These are phyloP conservation scores for Heliothis peltigera DNA, from an alignment of 2,888 invertebrate species.

Conservation along the genomic window DNA sequence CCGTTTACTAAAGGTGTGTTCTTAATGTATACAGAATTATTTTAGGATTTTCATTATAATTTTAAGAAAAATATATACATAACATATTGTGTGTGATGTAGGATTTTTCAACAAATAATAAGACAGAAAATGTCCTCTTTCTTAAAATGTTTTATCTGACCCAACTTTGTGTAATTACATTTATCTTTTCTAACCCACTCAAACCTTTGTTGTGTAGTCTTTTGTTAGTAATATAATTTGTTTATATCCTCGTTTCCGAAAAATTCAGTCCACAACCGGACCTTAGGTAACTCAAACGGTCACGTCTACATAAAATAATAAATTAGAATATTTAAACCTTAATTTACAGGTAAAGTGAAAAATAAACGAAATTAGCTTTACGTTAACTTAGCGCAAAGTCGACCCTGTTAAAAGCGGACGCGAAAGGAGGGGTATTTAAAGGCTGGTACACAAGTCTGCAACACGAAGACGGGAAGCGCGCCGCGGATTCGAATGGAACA, in stretches of 20 bases:
- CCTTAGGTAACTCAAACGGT: conserved; percentile 50
- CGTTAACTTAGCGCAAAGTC: conserved; percentile 65
- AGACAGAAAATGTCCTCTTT: not conserved
- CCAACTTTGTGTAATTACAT: conserved; percentile 27
- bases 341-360: conserved; percentile 73
- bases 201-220: conserved; percentile 42
- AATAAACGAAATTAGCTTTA: conserved; percentile 78
- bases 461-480: conserved; percentile 17
- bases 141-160: not conserved
- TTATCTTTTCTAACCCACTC: conserved; percentile 9
- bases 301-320: conserved; percentile 66
- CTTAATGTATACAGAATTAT: too few species aligned
- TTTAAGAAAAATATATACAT: too few species aligned
- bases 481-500: conserved; percentile 35
- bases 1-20: too few species aligned
- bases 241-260: conserved; percentile 36
- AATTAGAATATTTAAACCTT: conserved; percentile 71
- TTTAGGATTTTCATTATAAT: too few species aligned
- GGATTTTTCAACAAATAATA: not conserved
- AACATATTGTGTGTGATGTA: too few species aligned
- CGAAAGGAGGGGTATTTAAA: conserved; percentile 56
- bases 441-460: conserved; percentile 52
- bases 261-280: conserved; percentile 36
- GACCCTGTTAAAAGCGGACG: conserved; percentile 54
- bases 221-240: conserved; percentile 51